Evolutionary conservation across 2,888 invertebrate species (phyloP).

Genomic region (Latrodectus elegans): DNA sequence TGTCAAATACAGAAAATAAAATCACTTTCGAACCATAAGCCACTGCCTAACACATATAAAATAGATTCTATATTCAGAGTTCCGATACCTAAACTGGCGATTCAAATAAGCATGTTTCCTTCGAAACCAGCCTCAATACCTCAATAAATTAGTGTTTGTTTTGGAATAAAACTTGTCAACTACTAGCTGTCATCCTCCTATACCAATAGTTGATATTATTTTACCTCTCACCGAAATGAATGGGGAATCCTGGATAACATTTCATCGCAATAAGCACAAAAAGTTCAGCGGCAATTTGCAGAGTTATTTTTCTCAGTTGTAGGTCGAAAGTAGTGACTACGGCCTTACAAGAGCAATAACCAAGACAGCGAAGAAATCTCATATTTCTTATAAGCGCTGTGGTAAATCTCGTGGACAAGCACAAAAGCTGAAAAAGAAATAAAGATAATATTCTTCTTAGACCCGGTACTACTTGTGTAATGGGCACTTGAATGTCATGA

Average conservation of each 20-base stretch:
- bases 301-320: constrained; percentile 5
- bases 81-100: too few species aligned
- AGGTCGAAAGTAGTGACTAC: constrained; percentile 28
- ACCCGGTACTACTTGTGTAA: constrained; percentile 42
- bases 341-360: constrained; percentile 45
- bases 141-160: too few species aligned
- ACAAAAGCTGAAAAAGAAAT: constrained; percentile 44
- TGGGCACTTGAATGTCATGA: constrained; percentile 58
- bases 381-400: constrained; percentile 44
- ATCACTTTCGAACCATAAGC: too few species aligned
- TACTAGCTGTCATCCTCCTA: too few species aligned
- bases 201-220: too few species aligned
- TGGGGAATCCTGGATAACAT: background rate
- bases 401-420: constrained; percentile 57
- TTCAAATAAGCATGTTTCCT: too few species aligned
- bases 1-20: too few species aligned
- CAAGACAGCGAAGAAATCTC: constrained; percentile 51
- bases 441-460: constrained; percentile 49
- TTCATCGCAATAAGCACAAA: constrained; percentile 29
- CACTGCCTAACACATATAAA: too few species aligned
- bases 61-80: too few species aligned
- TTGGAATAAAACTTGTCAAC: too few species aligned
- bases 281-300: constrained; percentile 27
- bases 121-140: too few species aligned
- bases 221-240: too few species aligned